A percentile compares a stretch with the other conserved stretches of the same genome.
phyloP scores from a whole-genome alignment of 1,140 invertebrate species.

The Drosophila repleta region DNA sequence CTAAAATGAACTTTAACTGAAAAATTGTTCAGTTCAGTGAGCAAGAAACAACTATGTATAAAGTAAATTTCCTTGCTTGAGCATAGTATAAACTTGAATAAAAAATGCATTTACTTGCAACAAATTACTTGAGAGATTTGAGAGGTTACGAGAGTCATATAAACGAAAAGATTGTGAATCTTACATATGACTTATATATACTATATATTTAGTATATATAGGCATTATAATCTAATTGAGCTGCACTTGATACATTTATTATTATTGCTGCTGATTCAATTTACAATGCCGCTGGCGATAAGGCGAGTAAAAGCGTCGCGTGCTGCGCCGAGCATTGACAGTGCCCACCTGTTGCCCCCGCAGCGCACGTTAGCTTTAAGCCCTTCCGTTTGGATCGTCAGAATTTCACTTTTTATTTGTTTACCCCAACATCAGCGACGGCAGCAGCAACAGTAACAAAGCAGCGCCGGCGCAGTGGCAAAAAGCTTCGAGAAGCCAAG shows the following conservation, averaged over 20 bases:
- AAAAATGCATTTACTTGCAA: too few species aligned
- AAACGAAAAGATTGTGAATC: neutral
- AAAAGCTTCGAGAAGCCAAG: constrained; percentile 46
- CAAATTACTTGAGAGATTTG: neutral
- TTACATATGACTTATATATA: neutral
- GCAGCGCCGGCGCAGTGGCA: constrained; percentile 44
- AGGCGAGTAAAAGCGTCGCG: constrained; percentile 27
- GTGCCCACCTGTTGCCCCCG: neutral
- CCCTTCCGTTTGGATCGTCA: constrained; percentile 40
- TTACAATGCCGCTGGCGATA: constrained; percentile 24
- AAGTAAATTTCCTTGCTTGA: neutral
- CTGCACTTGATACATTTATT: constrained; percentile 8
- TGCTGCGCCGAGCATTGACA: constrained; percentile 38
- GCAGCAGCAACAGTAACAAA: constrained; percentile 33
- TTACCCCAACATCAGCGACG: neutral
- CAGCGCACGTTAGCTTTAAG: constrained; percentile 7
- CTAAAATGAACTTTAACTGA: neutral
- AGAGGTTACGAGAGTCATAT: neutral
- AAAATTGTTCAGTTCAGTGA: neutral
- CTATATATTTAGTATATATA: neutral
- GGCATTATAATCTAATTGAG: constrained; percentile 1
- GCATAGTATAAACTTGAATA: neutral
- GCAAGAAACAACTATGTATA: neutral
- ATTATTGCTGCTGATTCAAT: constrained; percentile 5
- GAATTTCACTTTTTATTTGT: constrained; percentile 65